Conservation (phyloP, 2,888 invertebrate genomes). For the Mythimna lalbum region DNA sequence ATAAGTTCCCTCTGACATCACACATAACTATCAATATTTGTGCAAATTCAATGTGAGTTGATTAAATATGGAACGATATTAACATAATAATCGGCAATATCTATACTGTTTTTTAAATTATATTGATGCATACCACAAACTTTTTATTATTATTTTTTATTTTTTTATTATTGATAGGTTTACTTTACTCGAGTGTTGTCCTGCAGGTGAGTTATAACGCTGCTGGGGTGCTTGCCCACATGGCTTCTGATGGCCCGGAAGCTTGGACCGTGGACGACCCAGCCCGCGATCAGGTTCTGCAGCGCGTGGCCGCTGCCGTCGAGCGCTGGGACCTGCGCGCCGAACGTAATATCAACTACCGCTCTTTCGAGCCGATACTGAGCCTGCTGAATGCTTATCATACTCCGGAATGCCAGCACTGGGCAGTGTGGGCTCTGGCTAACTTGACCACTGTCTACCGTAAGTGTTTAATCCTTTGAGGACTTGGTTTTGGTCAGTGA, state of each 20-base stretch:
- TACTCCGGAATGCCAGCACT: slow-evolving; percentile 98
- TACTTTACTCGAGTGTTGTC: neutral
- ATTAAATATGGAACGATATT: neutral
- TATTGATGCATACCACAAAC: neutral
- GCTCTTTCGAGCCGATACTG: slow-evolving; percentile 97
- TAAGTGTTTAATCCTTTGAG: slow-evolving; percentile 87
- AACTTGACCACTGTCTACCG: slow-evolving; percentile 98
- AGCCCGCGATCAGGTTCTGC: slow-evolving; percentile 93
- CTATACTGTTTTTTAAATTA: neutral
- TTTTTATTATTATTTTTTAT: too few relatives aligned
- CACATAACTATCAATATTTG: too few relatives aligned
- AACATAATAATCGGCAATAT: neutral
- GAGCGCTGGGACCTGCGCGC: slow-evolving; percentile 96
- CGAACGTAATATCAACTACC: slow-evolving; percentile 98
- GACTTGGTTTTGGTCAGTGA: neutral
- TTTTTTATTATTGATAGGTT: too few relatives aligned
- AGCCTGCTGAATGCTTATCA: slow-evolving; percentile 95
- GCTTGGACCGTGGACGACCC: slow-evolving; percentile 95
- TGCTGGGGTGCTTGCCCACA: slow-evolving; percentile 98
- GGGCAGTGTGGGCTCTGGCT: slow-evolving; percentile 99
- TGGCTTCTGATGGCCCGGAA: slow-evolving; percentile 97
- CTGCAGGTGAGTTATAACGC: slow-evolving; percentile 96
- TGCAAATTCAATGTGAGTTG: neutral
- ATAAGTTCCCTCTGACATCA: too few relatives aligned
- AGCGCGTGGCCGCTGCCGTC: slow-evolving; percentile 95